These are phyloP conservation scores for Gastrophryne carolinensis DNA, from an alignment of 2,797 vertebrate species.

Conservation along the genomic window DNA sequence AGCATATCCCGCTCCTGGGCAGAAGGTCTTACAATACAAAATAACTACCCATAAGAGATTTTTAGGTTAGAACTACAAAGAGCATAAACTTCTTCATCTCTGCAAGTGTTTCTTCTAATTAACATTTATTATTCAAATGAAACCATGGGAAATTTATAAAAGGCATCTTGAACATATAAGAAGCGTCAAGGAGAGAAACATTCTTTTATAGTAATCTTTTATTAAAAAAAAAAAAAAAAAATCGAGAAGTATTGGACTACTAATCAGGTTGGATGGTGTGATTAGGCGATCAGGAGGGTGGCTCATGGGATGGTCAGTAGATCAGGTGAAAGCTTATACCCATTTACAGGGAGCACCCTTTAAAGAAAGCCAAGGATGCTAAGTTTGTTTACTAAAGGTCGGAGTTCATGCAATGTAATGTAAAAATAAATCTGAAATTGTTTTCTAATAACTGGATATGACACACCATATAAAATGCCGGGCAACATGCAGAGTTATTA, in stretches of 20 bases:
- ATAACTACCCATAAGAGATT: slow-evolving; percentile 1
- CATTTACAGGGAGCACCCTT: neutral
- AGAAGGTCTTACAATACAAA: neutral
- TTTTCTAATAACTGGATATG: neutral
- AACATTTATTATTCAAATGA: slow-evolving; percentile 4
- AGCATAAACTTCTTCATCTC: neutral
- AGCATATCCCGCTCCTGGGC: neutral
- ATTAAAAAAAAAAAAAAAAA: neutral
- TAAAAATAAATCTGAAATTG: neutral
- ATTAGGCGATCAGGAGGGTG: neutral
- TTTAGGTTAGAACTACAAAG: neutral
- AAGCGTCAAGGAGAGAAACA: neutral
- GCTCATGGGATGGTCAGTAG: neutral
- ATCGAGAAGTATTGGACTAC: neutral
- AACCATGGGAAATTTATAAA: slow-evolving; percentile 4
- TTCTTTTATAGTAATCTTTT: neutral
- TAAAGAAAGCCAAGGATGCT: neutral
- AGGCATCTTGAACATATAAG: neutral
- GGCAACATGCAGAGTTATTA: neutral
- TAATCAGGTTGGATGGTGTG: neutral
- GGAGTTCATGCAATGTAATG: neutral
- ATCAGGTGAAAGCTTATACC: neutral
- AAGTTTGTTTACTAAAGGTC: slow-evolving; percentile 5
- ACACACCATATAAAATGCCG: neutral
- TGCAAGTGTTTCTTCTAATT: neutral